Percentiles rank a stretch among this genome's conserved stretches.
These are phyloP conservation scores for Subacronicta megacephala DNA, from an alignment of 2,888 invertebrate species.

Conservation along the genomic window DNA sequence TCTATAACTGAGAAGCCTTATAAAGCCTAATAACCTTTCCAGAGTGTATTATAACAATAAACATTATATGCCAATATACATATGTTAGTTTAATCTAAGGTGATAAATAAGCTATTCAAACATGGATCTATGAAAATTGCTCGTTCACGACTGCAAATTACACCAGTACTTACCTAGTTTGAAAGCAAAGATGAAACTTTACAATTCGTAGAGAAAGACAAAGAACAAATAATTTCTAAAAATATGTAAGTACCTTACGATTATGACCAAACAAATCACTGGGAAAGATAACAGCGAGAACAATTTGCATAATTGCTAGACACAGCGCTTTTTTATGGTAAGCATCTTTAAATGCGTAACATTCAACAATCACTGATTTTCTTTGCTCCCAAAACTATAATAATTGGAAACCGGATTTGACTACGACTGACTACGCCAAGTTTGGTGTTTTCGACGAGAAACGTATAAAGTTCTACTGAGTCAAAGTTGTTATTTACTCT, in stretches of 20 bases:
- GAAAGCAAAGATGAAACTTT: slow-evolving; percentile 12
- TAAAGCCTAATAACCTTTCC: slow-evolving; percentile 10
- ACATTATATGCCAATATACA: neutral
- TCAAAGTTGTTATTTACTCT: slow-evolving; percentile 24
- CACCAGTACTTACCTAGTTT: slow-evolving; percentile 14
- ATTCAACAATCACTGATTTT: slow-evolving; percentile 11
- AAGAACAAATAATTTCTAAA: slow-evolving; percentile 32
- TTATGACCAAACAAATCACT: slow-evolving; percentile 25
- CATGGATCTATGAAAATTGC: slow-evolving; percentile 6
- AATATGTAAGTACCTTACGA: slow-evolving; percentile 32
- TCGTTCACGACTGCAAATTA: slow-evolving; percentile 10
- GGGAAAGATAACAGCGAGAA: slow-evolving; percentile 17
- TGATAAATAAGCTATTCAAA: slow-evolving; percentile 16
- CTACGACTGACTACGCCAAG: slow-evolving; percentile 2
- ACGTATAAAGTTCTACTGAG: slow-evolving; percentile 14
- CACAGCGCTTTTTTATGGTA: slow-evolving; percentile 13
- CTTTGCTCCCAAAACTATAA: slow-evolving; percentile 9
- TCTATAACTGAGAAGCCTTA: slow-evolving; percentile 6
- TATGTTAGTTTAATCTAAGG: neutral
- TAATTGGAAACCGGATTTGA: slow-evolving; percentile 22
- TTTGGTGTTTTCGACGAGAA: slow-evolving; percentile 13
- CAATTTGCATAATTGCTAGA: slow-evolving; percentile 32
- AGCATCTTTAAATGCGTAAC: slow-evolving; percentile 3
- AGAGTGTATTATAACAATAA: slow-evolving; percentile 3
- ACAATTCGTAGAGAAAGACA: slow-evolving; percentile 4